A percentile compares a stretch with the other conserved stretches of the same genome.
These are phyloP conservation scores for Chorisops tibialis DNA, from an alignment of 2,888 invertebrate genomes.

Conservation along the genomic window DNA sequence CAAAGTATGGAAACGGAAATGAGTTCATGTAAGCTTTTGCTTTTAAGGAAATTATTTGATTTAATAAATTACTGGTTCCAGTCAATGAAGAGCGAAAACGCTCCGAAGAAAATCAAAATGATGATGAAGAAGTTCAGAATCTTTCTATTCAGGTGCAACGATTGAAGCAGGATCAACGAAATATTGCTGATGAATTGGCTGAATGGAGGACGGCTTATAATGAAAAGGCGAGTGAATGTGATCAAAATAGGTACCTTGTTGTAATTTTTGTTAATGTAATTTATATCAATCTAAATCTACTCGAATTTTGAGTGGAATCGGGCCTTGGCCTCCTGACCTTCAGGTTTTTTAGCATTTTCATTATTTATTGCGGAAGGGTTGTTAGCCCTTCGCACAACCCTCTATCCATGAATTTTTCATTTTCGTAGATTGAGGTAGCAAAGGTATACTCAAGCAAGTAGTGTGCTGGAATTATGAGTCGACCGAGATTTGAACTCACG, in stretches of 20 bases:
- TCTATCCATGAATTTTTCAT: too few species aligned
- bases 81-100: conserved; percentile 18
- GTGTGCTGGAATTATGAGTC: too few species aligned
- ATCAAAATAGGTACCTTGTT: conserved; percentile 29
- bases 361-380: too few species aligned
- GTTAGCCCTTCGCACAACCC: too few species aligned
- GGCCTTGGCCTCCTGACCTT: too few species aligned
- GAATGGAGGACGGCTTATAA: conserved; percentile 29
- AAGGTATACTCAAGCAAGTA: too few species aligned
- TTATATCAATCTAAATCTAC: too few species aligned
- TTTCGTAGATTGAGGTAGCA: too few species aligned
- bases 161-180: conserved; percentile 21
- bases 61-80: background rate
- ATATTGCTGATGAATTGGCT: conserved; percentile 26
- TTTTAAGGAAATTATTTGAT: background rate
- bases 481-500: too few species aligned
- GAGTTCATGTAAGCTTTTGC: conserved; percentile 7
- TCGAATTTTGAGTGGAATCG: too few species aligned
- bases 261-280: too few species aligned
- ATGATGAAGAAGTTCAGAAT: background rate
- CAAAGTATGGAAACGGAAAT: conserved; percentile 18
- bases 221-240: conserved; percentile 30
- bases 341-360: too few species aligned
- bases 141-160: conserved; percentile 20
- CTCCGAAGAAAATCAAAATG: background rate